Base-by-base conservation (phyloP, 2,113 vertebrate species). In the Notothenia coriiceps region DNA sequence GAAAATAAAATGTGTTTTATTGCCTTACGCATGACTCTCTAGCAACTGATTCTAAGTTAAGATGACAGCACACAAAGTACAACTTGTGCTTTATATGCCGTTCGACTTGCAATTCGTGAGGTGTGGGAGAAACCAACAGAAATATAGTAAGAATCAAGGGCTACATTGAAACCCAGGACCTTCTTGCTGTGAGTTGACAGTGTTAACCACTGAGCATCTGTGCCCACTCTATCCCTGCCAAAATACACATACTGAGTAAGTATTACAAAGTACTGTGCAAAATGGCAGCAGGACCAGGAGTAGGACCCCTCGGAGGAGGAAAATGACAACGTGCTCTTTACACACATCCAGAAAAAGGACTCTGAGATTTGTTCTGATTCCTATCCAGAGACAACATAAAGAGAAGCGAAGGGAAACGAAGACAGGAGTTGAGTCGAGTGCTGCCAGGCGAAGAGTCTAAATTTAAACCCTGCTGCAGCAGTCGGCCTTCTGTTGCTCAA, bases 391-490 rank as follows among this genome's bases (percentile, higher is more conserved):
- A 82, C 65, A 68, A 82, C 62, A 81, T 20, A 14, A 49, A 47
- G 50, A 52, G 44, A 68, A 57, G 55, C 5, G 29, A 44, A 57
- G 51, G 74, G 50, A 69, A 52, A 70, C 46, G 0, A 47, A 66
- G 49, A 66, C 67, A 51, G 54, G 43, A 64, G 43, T 63, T 43
- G 35, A 76, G 79, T 14, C 8, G 49, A 74, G 29, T 9, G 52
- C 63, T 82, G 40, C 68, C 55, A 74, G 81, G 52, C 63, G 4
- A 66, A 29, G 54, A 46, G 70, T 79, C 86, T 89, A 89, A 85
- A 88, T 87, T 82, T 90, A 90, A 87, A 78, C 79, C 64, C 17
- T 13, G 47, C 49, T 67, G 50, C 79, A 76, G 67, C 80, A 68
- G 80, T 71, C 6, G 44, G 57, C 79, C 71, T 67, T 84, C 83